A percentile compares a stretch with the other conserved stretches of the same genome.
Conservation (phyloP, 2,797 vertebrate species). For the Scolopax rusticola region DNA sequence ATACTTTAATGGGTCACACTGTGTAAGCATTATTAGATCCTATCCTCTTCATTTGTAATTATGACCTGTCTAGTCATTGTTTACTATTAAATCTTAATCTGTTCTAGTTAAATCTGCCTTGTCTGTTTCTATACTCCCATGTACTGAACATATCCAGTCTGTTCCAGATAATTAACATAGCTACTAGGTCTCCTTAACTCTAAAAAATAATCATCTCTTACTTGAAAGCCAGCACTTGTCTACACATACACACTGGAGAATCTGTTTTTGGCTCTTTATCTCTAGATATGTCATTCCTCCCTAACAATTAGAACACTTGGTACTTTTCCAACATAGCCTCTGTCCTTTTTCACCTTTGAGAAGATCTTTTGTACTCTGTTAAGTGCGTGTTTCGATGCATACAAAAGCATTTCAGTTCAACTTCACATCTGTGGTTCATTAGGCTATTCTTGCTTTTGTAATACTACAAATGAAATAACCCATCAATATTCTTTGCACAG, state of each 20-base stretch:
- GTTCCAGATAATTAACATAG: neutral
- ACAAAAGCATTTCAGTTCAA: slow-evolving; percentile 20
- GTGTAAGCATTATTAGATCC: neutral
- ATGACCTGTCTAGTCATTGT: neutral
- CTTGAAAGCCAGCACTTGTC: neutral
- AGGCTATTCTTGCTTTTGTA: neutral
- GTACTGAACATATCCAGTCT: neutral
- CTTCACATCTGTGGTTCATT: neutral
- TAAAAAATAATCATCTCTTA: neutral
- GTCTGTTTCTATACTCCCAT: neutral
- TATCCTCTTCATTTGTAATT: neutral
- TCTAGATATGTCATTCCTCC: neutral
- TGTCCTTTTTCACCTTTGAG: neutral
- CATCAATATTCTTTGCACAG: neutral
- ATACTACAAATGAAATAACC: neutral
- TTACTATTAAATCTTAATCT: neutral
- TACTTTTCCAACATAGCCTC: neutral
- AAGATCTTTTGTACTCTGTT: neutral
- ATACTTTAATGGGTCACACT: neutral
- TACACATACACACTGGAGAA: neutral
- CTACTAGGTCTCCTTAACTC: neutral
- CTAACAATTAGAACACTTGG: neutral
- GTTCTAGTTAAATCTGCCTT: neutral
- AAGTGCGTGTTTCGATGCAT: neutral
- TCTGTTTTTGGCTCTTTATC: neutral